Evolutionary conservation across 2,888 invertebrate genomes (phyloP).

Genomic region (Podabrus alpinus): DNA sequence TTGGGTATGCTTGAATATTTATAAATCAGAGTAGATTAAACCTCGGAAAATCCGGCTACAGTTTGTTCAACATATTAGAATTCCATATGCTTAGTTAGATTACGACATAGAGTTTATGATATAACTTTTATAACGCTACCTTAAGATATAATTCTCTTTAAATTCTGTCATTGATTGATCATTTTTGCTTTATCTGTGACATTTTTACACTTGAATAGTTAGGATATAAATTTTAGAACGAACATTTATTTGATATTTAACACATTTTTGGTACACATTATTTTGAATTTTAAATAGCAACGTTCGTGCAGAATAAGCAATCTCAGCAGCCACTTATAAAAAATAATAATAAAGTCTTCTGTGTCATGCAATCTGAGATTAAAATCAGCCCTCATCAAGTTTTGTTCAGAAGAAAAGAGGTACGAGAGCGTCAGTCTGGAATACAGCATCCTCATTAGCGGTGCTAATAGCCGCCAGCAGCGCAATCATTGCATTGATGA

Average conservation of each 20-base stretch:
- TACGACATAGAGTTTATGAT: not conserved
- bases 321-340: constrained; percentile 12
- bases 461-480: constrained; percentile 40
- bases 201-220: constrained; percentile 3
- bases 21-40: not conserved
- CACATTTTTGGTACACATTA: not conserved
- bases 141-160: not conserved
- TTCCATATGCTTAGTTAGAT: not conserved
- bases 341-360: constrained; percentile 25
- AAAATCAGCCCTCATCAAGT: constrained; percentile 28
- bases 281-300: not conserved
- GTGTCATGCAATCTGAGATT: constrained; percentile 25
- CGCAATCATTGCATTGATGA: constrained; percentile 44
- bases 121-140: not conserved
- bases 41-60: not conserved
- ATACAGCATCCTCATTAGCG: constrained; percentile 46
- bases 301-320: constrained; percentile 17
- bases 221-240: not conserved
- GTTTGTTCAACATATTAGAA: not conserved
- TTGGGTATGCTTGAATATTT: not conserved
- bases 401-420: constrained; percentile 24
- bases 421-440: constrained; percentile 34
- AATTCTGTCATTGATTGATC: constrained; percentile 1
- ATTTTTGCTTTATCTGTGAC: not conserved
- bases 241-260: not conserved